Conservation (phyloP, 2,888 invertebrate species). For the Herminia tarsipennalis region DNA sequence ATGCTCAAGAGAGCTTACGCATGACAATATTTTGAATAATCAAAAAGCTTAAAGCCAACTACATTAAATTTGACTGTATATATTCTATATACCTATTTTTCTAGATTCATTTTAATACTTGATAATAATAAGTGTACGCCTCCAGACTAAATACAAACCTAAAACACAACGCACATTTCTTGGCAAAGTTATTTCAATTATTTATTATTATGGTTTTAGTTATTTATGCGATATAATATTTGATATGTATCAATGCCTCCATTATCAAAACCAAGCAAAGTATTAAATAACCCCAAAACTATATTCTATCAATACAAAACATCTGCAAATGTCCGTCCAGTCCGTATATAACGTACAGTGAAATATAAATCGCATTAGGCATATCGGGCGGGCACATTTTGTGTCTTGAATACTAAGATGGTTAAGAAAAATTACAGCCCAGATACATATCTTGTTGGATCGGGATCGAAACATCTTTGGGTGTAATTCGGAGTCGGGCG, state of each 20-base stretch:
- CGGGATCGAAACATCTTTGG: slow-evolving; percentile 65
- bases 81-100: too few species aligned
- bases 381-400: slow-evolving; percentile 59
- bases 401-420: slow-evolving; percentile 69
- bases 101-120: too few species aligned
- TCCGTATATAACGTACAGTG: slow-evolving; percentile 29
- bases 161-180: too few species aligned
- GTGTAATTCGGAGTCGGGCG: slow-evolving; percentile 61
- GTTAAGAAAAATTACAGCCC: slow-evolving; percentile 73
- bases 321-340: slow-evolving; percentile 9
- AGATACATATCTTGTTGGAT: slow-evolving; percentile 68
- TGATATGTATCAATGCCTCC: background rate
- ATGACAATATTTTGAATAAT: background rate
- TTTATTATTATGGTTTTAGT: too few species aligned
- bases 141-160: too few species aligned
- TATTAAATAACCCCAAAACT: background rate
- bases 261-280: background rate
- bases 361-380: slow-evolving; percentile 59
- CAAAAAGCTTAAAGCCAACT: too few species aligned
- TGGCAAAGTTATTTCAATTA: too few species aligned
- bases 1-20: slow-evolving; percentile 2
- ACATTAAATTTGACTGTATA: too few species aligned
- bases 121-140: too few species aligned
- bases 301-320: background rate
- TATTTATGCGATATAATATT: too few species aligned